Evolutionary conservation across 2,113 vertebrate genomes (phyloP).

Genomic region (Takifugu bimaculatus): DNA sequence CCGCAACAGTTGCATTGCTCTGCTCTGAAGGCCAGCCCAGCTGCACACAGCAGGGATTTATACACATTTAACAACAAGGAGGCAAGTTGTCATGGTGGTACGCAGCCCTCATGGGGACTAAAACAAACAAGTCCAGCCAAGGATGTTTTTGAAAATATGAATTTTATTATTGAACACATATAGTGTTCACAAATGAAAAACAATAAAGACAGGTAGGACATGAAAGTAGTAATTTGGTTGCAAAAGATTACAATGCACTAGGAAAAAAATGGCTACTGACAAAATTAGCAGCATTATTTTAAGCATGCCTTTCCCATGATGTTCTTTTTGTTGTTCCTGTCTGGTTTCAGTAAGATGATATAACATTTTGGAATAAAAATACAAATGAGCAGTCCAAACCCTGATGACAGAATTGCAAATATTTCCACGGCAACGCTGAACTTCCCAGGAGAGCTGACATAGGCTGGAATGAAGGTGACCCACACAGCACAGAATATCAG

Average conservation of each 20-base stretch:
- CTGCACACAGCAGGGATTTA: slow-evolving; percentile 33
- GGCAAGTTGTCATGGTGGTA: slow-evolving; percentile 17
- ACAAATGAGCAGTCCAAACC: slow-evolving; percentile 68
- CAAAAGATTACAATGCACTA: neutral
- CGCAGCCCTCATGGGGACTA: slow-evolving; percentile 29
- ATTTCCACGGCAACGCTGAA: slow-evolving; percentile 76
- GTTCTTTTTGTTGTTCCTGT: slow-evolving; percentile 68
- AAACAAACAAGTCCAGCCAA: slow-evolving; percentile 14
- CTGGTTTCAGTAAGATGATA: slow-evolving; percentile 68
- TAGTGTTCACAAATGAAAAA: neutral
- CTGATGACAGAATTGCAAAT: slow-evolving; percentile 76
- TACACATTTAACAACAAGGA: slow-evolving; percentile 25
- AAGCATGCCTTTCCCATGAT: slow-evolving; percentile 52
- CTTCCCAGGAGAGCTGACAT: slow-evolving; percentile 76
- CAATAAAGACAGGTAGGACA: neutral
- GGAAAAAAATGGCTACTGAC: neutral
- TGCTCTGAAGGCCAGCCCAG: slow-evolving; percentile 8
- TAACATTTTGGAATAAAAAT: slow-evolving; percentile 76
- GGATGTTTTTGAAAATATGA: slow-evolving; percentile 3
- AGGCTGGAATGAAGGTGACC: slow-evolving; percentile 76
- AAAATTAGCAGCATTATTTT: slow-evolving; percentile 3
- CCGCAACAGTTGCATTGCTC: slow-evolving; percentile 43
- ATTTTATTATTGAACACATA: slow-evolving; percentile 6
- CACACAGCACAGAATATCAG: slow-evolving; percentile 76
- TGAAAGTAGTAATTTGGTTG: neutral